phyloP scores from a whole-genome alignment of 2,797 vertebrate genomes.

The Poeciliopsis gracilis region DNA sequence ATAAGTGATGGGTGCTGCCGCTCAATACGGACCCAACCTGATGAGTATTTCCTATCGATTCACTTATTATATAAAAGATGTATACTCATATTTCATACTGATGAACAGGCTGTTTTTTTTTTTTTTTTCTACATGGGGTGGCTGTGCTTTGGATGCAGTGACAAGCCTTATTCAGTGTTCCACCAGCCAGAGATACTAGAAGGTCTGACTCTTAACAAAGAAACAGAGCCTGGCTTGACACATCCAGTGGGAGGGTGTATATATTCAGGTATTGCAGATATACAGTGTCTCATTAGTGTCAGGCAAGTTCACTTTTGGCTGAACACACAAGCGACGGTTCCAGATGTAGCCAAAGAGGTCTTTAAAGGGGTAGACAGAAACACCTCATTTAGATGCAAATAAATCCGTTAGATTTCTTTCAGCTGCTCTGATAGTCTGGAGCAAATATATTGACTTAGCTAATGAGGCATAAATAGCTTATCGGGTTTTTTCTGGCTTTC shows the following conservation, averaged over 20 bases:
- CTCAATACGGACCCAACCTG: constrained; percentile 75
- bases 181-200: constrained; percentile 16
- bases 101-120: constrained; percentile 48
- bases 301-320: constrained; percentile 47
- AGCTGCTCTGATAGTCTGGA: constrained; percentile 70
- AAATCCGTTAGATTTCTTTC: constrained; percentile 67
- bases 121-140: constrained; percentile 19
- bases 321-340: constrained; percentile 34
- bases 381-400: constrained; percentile 76
- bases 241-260: constrained; percentile 16
- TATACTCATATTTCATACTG: constrained; percentile 69
- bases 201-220: constrained; percentile 18
- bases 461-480: constrained; percentile 79
- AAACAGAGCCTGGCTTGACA: constrained; percentile 9
- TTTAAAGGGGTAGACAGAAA: constrained; percentile 62
- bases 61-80: constrained; percentile 76
- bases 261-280: constrained; percentile 10
- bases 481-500: constrained; percentile 62
- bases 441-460: constrained; percentile 71
- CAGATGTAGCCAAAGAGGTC: constrained; percentile 46
- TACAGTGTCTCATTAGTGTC: constrained; percentile 30
- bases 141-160: constrained; percentile 29
- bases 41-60: constrained; percentile 76
- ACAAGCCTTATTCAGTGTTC: constrained; percentile 12
- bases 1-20: constrained; percentile 71